A percentile compares a stretch with the other conserved stretches of the same genome.
Evolutionary conservation across 2,888 invertebrate species (phyloP).

Genomic region (Cephonodes hylas): DNA sequence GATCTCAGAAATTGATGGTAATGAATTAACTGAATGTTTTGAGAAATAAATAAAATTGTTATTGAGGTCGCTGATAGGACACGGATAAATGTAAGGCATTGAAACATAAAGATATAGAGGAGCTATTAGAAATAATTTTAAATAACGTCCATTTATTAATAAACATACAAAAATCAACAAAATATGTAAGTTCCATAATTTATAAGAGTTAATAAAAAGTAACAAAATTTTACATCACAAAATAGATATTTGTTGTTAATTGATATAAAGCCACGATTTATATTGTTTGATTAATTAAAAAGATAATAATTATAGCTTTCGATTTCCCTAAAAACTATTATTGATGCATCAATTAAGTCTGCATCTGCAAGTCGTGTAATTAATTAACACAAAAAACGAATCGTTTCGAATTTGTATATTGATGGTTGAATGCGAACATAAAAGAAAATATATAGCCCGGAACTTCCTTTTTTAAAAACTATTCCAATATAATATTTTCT

Average conservation of each 20-base stretch:
- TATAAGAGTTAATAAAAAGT: too few relatives aligned
- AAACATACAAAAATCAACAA: too few relatives aligned
- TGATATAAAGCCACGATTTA: too few relatives aligned
- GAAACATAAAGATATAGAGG: not conserved
- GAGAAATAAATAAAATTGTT: not conserved
- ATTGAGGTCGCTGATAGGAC: not conserved
- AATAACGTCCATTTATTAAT: too few relatives aligned
- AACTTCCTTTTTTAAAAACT: conserved; percentile 2
- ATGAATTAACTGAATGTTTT: not conserved
- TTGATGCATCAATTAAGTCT: not conserved
- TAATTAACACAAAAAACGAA: not conserved
- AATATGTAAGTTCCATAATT: too few relatives aligned
- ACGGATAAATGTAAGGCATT: not conserved
- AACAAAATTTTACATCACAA: too few relatives aligned
- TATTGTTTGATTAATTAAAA: too few relatives aligned
- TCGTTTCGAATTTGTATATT: not conserved
- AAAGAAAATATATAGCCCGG: not conserved
- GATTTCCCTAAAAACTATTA: not conserved
- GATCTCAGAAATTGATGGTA: not conserved
- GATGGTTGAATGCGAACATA: not conserved
- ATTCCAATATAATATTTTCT: not conserved
- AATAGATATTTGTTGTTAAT: too few relatives aligned
- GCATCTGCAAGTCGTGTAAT: not conserved
- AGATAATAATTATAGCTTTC: too few relatives aligned
- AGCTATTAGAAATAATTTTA: not conserved